Conservation (phyloP, 2,888 invertebrate species). For the Drosophila barbarae region DNA sequence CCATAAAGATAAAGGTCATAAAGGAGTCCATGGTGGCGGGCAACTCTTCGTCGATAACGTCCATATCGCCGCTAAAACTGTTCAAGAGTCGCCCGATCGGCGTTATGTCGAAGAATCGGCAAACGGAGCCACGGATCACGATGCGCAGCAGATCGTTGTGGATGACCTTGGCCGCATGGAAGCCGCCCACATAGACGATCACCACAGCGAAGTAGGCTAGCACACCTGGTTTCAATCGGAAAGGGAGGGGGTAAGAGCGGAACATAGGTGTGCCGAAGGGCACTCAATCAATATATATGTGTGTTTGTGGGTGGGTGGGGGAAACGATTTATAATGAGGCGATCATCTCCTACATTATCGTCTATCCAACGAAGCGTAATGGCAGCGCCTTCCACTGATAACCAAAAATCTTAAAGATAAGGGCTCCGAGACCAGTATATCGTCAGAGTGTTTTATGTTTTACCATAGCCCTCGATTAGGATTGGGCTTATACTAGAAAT, state of each 20-base stretch:
- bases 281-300: constrained; percentile 10
- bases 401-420: constrained; percentile 5
- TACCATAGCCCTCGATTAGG: constrained; percentile 14
- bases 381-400: constrained; percentile 19
- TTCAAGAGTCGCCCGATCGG: constrained; percentile 85
- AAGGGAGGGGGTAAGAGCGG: constrained; percentile 27
- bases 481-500: constrained; percentile 12
- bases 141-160: constrained; percentile 82
- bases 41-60: constrained; percentile 83
- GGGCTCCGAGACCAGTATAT: constrained; percentile 30
- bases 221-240: constrained; percentile 75
- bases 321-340: constrained; percentile 25
- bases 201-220: constrained; percentile 82
- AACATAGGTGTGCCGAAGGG: constrained; percentile 20
- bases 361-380: constrained; percentile 18
- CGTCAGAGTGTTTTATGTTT: constrained; percentile 24
- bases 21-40: constrained; percentile 81
- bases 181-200: constrained; percentile 82
- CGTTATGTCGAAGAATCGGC: constrained; percentile 86
- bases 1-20: constrained; percentile 80
- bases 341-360: constrained; percentile 30
- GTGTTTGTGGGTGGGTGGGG: background rate
- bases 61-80: constrained; percentile 85
- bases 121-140: constrained; percentile 83
- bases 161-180: constrained; percentile 83